phyloP scores from a whole-genome alignment of 2,797 vertebrate species.

The Schizopygopsis pylzovi region DNA sequence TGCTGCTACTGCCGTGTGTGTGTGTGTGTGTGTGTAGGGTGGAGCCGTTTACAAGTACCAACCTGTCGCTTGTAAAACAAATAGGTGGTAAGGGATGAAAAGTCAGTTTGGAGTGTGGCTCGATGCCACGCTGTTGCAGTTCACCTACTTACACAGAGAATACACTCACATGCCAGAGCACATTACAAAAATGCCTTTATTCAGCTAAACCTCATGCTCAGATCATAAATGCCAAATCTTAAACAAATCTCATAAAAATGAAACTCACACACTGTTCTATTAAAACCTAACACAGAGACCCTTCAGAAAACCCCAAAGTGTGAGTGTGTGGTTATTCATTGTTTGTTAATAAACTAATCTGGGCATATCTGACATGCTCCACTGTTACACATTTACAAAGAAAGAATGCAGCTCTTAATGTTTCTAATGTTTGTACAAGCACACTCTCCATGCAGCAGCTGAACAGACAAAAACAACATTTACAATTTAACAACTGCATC shows the following conservation, averaged over 20 bases:
- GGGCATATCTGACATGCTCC: slow-evolving; percentile 13
- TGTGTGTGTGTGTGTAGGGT: slow-evolving; percentile 5
- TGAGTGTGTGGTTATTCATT: slow-evolving; percentile 38
- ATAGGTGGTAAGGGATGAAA: slow-evolving; percentile 30
- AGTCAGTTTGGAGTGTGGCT: slow-evolving; percentile 18
- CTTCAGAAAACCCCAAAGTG: background rate
- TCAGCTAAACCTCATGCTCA: background rate
- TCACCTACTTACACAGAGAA: slow-evolving; percentile 1
- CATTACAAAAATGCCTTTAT: background rate
- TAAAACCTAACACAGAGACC: slow-evolving; percentile 8
- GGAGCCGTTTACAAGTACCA: slow-evolving; percentile 46
- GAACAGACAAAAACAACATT: background rate
- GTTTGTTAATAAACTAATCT: slow-evolving; percentile 42
- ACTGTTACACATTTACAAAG: slow-evolving; percentile 43
- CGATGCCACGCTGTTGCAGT: slow-evolving; percentile 13
- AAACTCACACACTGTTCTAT: background rate
- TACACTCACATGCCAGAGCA: slow-evolving; percentile 1
- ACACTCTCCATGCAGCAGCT: background rate
- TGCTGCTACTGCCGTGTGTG: background rate
- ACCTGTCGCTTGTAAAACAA: slow-evolving; percentile 48
- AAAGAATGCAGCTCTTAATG: slow-evolving; percentile 26
- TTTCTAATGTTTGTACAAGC: background rate
- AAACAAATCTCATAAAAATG: slow-evolving; percentile 15
- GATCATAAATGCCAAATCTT: slow-evolving; percentile 33
- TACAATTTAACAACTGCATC: background rate